A percentile compares a stretch with the other conserved stretches of the same genome.
Conservation (phyloP, 2,797 vertebrate genomes). For the Alca torda region DNA sequence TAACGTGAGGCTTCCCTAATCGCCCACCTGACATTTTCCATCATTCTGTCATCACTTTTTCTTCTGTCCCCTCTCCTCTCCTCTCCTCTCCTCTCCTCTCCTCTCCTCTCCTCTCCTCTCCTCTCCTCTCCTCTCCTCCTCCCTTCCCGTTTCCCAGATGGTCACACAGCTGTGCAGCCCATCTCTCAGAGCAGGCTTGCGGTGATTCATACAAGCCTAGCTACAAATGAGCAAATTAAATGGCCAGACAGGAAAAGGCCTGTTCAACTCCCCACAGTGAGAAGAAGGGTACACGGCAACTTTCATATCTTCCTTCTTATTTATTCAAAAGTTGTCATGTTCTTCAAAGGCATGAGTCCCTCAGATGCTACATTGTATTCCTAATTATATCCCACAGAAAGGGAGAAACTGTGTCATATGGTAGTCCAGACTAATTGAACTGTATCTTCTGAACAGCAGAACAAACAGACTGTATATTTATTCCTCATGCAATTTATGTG, state of each 20-base stretch:
- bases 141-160: not conserved
- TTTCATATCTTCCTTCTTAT: not conserved
- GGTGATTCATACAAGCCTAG: not conserved
- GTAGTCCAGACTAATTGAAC: not conserved
- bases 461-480: not conserved
- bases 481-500: not conserved
- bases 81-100: not conserved
- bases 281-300: not conserved
- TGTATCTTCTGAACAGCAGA: not conserved
- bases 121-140: no score
- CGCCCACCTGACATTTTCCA: not conserved
- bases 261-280: not conserved
- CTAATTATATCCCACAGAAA: not conserved
- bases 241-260: not conserved
- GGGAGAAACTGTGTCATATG: not conserved
- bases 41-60: not conserved
- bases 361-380: not conserved
- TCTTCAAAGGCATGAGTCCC: conserved; percentile 12
- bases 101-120: no score
- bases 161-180: not conserved
- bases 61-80: not conserved
- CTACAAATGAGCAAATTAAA: not conserved
- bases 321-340: not conserved
- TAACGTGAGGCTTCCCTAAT: not conserved
- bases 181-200: not conserved